phyloP scores from a whole-genome alignment of 2,113 vertebrate species.

The Neodontobutis hainanensis region DNA sequence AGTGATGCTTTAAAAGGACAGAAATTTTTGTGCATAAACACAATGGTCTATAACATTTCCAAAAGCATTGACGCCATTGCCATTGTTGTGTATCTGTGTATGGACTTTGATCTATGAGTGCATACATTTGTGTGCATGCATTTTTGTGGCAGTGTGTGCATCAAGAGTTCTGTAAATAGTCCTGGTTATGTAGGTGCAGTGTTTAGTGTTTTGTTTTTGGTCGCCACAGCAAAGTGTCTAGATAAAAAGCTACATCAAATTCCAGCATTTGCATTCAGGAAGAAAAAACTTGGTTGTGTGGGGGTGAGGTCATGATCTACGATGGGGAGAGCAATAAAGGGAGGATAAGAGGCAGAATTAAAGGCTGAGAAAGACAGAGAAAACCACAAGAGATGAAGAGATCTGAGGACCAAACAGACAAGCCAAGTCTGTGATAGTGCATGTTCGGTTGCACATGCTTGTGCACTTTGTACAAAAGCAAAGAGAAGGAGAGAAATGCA shows the following conservation, averaged over 20 bases:
- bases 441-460: slow-evolving; percentile 40
- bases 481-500: slow-evolving; percentile 16
- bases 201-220: slow-evolving; percentile 79
- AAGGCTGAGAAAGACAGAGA: slow-evolving; percentile 64
- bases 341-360: slow-evolving; percentile 69
- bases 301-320: slow-evolving; percentile 73
- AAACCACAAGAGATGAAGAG: slow-evolving; percentile 76
- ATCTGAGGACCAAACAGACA: slow-evolving; percentile 65
- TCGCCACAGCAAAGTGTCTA: slow-evolving; percentile 80
- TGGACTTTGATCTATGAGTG: slow-evolving; percentile 27
- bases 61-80: no score
- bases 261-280: slow-evolving; percentile 82
- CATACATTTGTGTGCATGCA: slow-evolving; percentile 46
- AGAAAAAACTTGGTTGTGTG: slow-evolving; percentile 61
- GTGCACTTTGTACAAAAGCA: slow-evolving; percentile 56
- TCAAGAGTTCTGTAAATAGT: slow-evolving; percentile 75
- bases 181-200: slow-evolving; percentile 75
- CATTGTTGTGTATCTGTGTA: slow-evolving; percentile 29
- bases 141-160: slow-evolving; percentile 49
- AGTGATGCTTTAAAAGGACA: slow-evolving; percentile 55
- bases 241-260: slow-evolving; percentile 85
- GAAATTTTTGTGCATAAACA: slow-evolving; percentile 47
- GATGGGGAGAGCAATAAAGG: slow-evolving; percentile 60
- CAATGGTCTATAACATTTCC: slow-evolving; percentile 13
- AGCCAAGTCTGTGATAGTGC: slow-evolving; percentile 42